Evolutionary conservation across 2,113 vertebrate species (phyloP).

Genomic region (Fukomys damarensis): DNA sequence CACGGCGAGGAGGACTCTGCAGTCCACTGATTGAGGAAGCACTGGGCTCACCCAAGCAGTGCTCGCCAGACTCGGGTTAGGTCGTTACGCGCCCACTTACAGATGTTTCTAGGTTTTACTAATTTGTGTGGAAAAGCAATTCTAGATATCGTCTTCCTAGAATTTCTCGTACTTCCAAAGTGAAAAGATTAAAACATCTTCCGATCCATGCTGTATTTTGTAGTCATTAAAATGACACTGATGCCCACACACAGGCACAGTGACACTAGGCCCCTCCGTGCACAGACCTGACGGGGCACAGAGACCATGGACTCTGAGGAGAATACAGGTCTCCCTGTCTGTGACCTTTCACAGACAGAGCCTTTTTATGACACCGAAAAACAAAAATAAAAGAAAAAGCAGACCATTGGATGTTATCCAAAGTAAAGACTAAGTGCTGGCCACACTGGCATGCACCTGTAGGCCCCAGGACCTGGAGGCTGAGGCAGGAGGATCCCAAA

Average conservation of each 20-base stretch:
- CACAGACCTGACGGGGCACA: background rate
- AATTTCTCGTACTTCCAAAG: slow-evolving; percentile 14
- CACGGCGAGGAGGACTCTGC: background rate
- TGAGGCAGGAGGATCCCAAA: background rate
- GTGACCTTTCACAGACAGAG: background rate
- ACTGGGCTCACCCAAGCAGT: background rate
- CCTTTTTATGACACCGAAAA: background rate
- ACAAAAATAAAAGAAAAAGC: background rate
- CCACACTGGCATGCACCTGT: no score
- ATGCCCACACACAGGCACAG: background rate
- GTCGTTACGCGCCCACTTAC: background rate
- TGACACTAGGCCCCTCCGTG: background rate
- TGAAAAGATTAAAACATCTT: slow-evolving; percentile 17
- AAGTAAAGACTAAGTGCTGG: background rate
- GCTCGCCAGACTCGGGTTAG: background rate
- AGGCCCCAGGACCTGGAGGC: background rate
- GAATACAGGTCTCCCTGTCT: background rate
- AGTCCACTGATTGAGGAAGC: background rate
- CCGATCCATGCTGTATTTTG: background rate
- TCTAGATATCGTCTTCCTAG: background rate
- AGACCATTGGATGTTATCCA: background rate
- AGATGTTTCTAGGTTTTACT: background rate
- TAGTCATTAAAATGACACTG: background rate
- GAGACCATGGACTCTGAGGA: background rate
- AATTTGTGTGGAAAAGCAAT: background rate